Conservation (phyloP, 1,140 invertebrate species). For the Globodera rostochiensis region DNA sequence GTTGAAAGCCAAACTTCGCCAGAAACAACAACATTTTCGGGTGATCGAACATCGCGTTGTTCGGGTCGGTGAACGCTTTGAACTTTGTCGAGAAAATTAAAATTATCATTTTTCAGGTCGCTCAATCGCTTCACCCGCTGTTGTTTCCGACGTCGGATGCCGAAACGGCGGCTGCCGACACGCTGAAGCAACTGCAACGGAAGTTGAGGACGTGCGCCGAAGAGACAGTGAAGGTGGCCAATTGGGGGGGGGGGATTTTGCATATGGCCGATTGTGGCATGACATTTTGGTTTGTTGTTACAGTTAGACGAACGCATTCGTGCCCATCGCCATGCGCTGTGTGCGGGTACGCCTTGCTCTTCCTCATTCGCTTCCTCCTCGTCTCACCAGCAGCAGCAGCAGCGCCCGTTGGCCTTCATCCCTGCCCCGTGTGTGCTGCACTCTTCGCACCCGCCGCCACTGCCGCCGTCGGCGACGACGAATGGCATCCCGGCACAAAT, state of each 20-base stretch:
- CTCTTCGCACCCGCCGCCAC: too few relatives aligned
- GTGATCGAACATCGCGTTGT: conserved; percentile 7
- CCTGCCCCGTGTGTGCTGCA: too few relatives aligned
- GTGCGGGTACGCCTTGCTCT: too few relatives aligned
- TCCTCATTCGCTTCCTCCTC: neutral
- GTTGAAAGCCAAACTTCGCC: conserved; percentile 8
- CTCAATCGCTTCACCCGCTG: neutral
- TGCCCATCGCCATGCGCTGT: too few relatives aligned
- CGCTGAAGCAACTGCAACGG: neutral
- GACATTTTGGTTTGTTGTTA: too few relatives aligned
- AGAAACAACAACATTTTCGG: conserved; percentile 3
- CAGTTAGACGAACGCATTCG: too few relatives aligned
- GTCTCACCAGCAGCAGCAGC: neutral
- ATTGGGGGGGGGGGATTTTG: too few relatives aligned
- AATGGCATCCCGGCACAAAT: conserved; percentile 21
- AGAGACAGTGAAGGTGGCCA: too few relatives aligned
- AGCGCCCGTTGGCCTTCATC: neutral
- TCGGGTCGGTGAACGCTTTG: neutral
- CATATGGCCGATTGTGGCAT: too few relatives aligned
- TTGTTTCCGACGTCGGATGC: conserved; percentile 5
- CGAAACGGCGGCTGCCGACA: neutral
- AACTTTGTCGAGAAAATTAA: neutral
- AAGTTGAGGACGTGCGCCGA: neutral
- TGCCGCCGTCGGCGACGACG: neutral
- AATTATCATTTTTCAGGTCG: neutral